Evolutionary conservation across 2,888 invertebrate species (phyloP).

Genomic region (Cordylochernes scorpioides): DNA sequence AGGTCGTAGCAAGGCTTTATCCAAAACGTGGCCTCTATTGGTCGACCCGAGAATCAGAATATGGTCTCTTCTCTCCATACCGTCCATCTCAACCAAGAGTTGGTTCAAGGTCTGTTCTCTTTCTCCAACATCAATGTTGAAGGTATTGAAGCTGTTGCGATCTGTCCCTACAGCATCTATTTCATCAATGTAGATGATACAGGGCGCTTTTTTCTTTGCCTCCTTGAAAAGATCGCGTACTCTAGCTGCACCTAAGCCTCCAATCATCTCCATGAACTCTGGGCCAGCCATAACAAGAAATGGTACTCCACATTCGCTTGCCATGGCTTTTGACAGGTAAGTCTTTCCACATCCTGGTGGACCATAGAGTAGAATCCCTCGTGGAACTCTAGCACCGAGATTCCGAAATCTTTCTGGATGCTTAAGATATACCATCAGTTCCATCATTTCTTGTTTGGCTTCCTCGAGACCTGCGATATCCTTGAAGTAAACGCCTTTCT

Average conservation of each 20-base stretch:
- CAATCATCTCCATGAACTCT: slow-evolving; percentile 17
- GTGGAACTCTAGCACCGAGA: slow-evolving; percentile 13
- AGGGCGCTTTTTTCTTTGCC: slow-evolving; percentile 13
- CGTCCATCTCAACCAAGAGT: slow-evolving; percentile 16
- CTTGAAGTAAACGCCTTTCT: slow-evolving; percentile 5
- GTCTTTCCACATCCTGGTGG: slow-evolving; percentile 12
- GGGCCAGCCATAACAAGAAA: slow-evolving; percentile 15
- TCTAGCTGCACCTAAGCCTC: slow-evolving; percentile 15
- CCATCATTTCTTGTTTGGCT: slow-evolving; percentile 11
- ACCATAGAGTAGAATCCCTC: slow-evolving; percentile 9
- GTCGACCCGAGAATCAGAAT: slow-evolving; percentile 15
- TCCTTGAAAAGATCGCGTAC: slow-evolving; percentile 15
- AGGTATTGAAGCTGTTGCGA: slow-evolving; percentile 10
- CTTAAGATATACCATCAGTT: slow-evolving; percentile 13
- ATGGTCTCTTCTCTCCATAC: slow-evolving; percentile 11
- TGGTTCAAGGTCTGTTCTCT: slow-evolving; percentile 16
- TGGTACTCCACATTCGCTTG: slow-evolving; percentile 13
- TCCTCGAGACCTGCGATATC: slow-evolving; percentile 14
- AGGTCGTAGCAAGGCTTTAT: slow-evolving; percentile 14
- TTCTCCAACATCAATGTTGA: slow-evolving; percentile 9
- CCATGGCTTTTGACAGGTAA: slow-evolving; percentile 7
- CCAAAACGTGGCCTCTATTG: slow-evolving; percentile 15
- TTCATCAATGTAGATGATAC: slow-evolving; percentile 15
- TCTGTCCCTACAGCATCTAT: slow-evolving; percentile 15
- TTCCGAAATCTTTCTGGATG: slow-evolving; percentile 8